Conservation (phyloP, 2,797 vertebrate genomes). For the Centropyge bicolor region DNA sequence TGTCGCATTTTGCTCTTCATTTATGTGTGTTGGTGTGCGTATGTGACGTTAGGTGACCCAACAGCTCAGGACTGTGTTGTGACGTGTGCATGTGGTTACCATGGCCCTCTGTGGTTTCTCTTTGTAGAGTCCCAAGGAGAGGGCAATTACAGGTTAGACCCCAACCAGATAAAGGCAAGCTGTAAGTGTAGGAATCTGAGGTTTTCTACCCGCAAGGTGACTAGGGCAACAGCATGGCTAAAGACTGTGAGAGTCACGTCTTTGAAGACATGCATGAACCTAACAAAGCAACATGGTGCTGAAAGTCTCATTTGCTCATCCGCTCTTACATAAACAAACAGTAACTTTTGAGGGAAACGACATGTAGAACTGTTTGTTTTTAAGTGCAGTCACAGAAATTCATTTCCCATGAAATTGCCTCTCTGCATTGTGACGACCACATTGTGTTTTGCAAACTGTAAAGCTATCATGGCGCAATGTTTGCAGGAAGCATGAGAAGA, state of each 20-base stretch:
- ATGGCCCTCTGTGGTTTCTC: conserved; percentile 38
- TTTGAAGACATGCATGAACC: not conserved
- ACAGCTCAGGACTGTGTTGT: conserved; percentile 17
- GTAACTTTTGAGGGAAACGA: not conserved
- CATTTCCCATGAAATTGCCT: conserved; percentile 24
- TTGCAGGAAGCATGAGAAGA: not conserved
- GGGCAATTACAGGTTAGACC: conserved; percentile 37
- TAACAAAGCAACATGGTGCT: not conserved
- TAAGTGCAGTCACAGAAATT: conserved; percentile 16
- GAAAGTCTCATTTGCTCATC: conserved; percentile 10
- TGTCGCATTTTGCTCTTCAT: conserved; percentile 26
- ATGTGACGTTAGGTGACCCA: conserved; percentile 43
- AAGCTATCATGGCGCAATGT: not conserved
- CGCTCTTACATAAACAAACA: not conserved
- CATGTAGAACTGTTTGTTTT: not conserved
- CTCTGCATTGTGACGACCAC: conserved; percentile 1
- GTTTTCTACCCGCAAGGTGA: not conserved
- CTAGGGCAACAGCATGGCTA: not conserved
- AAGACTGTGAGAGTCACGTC: not conserved
- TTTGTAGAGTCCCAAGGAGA: conserved; percentile 33
- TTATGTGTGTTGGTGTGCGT: not conserved
- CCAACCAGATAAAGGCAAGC: not conserved
- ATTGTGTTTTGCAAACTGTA: conserved; percentile 3
- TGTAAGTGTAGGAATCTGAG: not conserved
- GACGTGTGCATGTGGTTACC: conserved; percentile 35